Evolutionary conservation across 2,888 invertebrate species (phyloP).

Genomic region (Pachymerium ferrugineum): DNA sequence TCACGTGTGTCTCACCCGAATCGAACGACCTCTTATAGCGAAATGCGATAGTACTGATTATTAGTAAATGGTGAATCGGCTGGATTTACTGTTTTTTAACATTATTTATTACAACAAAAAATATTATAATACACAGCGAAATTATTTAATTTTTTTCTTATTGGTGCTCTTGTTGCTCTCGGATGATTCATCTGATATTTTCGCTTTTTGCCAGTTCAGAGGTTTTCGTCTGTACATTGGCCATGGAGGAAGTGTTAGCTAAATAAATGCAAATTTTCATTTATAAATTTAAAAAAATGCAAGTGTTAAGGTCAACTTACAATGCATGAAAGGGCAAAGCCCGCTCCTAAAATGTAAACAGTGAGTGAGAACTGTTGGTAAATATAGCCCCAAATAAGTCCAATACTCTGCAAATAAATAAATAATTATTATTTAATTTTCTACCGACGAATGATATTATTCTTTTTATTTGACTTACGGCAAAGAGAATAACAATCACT

Average conservation of each 20-base stretch:
- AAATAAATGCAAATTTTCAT: background rate
- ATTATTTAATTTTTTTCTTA: constrained; percentile 53
- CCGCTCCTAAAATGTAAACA: constrained; percentile 84
- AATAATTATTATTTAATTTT: constrained; percentile 24
- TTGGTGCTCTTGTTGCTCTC: constrained; percentile 44
- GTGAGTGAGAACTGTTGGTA: constrained; percentile 95
- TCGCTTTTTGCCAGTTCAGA: constrained; percentile 77
- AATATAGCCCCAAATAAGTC: constrained; percentile 84
- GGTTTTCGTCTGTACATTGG: constrained; percentile 85
- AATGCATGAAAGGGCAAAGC: constrained; percentile 78
- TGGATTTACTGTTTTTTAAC: no score
- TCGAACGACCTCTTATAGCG: constrained; percentile 2
- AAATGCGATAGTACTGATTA: no score
- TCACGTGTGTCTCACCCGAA: background rate
- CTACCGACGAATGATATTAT: background rate
- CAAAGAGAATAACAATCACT: constrained; percentile 83
- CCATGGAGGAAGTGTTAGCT: constrained; percentile 93
- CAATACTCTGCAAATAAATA: constrained; percentile 58
- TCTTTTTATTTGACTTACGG: constrained; percentile 56
- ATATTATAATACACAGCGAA: background rate
- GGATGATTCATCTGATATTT: constrained; percentile 51
- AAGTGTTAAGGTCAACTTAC: constrained; percentile 51
- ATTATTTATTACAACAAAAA: background rate
- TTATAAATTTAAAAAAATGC: constrained; percentile 27
- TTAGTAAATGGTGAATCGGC: no score